phyloP scores from a whole-genome alignment of 2,888 invertebrate species.

The Phaonia tiefii region DNA sequence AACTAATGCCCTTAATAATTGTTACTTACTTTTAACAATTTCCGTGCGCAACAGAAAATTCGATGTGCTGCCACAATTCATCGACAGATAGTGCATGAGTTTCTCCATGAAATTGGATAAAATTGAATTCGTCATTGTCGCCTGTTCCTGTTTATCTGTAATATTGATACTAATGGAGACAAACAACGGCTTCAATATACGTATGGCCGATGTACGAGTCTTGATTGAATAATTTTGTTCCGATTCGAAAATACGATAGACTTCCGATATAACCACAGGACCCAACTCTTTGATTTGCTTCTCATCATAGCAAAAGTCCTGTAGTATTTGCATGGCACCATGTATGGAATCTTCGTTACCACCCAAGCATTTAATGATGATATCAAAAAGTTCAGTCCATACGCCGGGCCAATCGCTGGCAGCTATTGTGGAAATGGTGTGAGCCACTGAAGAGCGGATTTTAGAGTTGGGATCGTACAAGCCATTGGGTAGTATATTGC shows the following conservation, averaged over 20 bases:
- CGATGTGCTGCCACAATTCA: constrained; percentile 82
- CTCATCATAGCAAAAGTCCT: constrained; percentile 86
- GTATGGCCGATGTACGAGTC: constrained; percentile 85
- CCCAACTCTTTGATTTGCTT: constrained; percentile 86
- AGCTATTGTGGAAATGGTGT: constrained; percentile 87
- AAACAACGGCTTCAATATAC: constrained; percentile 85
- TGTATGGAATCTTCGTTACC: constrained; percentile 84
- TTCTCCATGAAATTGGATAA: constrained; percentile 85
- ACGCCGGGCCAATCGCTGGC: constrained; percentile 88
- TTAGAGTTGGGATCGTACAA: constrained; percentile 86
- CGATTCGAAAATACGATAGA: constrained; percentile 85
- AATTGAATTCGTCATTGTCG: constrained; percentile 84
- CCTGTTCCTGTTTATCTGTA: constrained; percentile 82
- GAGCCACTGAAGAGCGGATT: constrained; percentile 85
- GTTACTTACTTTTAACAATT: constrained; percentile 82
- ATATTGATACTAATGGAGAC: constrained; percentile 77
- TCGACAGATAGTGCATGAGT: constrained; percentile 82
- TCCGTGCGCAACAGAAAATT: constrained; percentile 85
- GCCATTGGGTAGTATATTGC: constrained; percentile 84
- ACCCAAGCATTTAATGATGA: constrained; percentile 84
- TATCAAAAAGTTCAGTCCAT: constrained; percentile 86
- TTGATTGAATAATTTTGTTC: constrained; percentile 82
- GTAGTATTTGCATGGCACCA: constrained; percentile 87
- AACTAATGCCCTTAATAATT: background rate
- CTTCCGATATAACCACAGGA: constrained; percentile 86